phyloP scores from a whole-genome alignment of 1,140 invertebrate species.

The Magallana gigas region DNA sequence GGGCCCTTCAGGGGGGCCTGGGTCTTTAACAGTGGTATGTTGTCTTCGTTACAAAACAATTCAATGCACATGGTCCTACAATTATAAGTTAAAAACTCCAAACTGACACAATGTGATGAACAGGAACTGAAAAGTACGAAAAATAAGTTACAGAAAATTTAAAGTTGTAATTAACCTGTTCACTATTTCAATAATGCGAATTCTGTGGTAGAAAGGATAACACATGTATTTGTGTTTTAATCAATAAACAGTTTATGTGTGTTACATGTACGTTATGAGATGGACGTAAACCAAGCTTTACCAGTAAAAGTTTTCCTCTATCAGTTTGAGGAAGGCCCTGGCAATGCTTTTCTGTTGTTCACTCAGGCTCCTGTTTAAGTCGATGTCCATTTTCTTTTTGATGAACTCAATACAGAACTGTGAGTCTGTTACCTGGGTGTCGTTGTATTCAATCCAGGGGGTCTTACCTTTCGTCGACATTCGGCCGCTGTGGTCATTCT shows the following conservation, averaged over 20 bases:
- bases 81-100: neutral
- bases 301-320: constrained; percentile 75
- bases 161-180: no score
- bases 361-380: constrained; percentile 65
- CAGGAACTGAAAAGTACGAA: no score
- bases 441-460: constrained; percentile 79
- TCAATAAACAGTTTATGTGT: neutral
- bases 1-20: neutral
- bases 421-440: constrained; percentile 75
- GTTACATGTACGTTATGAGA: neutral
- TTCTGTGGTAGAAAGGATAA: no score
- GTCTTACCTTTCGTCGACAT: constrained; percentile 65
- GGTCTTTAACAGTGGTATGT: constrained; percentile 10
- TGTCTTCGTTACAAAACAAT: constrained; percentile 8
- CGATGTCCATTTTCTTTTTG: constrained; percentile 66
- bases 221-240: no score
- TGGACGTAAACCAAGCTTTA: constrained; percentile 52
- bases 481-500: constrained; percentile 53
- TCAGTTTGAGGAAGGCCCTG: constrained; percentile 68
- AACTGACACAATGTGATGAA: no score
- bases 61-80: neutral
- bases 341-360: constrained; percentile 60
- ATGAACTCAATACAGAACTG: constrained; percentile 77
- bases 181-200: no score
- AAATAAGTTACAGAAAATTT: no score